These are phyloP conservation scores for Adelphocoris suturalis DNA, from an alignment of 2,888 invertebrate species.

Conservation along the genomic window DNA sequence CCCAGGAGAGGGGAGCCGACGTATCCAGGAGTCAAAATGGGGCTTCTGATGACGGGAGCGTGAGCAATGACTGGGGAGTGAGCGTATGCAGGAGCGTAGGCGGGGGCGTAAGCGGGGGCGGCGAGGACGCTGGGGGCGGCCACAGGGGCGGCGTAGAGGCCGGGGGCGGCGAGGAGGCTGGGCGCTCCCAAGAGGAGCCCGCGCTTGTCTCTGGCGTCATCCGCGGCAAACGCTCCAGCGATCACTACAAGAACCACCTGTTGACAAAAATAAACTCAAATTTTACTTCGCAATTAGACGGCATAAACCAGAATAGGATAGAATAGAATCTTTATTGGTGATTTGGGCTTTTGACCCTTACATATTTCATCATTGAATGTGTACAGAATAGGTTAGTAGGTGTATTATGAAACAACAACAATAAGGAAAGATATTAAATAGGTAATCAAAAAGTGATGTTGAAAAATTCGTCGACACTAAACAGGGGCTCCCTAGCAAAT, in stretches of 20 bases:
- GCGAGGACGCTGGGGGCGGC: conserved; percentile 36
- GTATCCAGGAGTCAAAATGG: conserved; percentile 38
- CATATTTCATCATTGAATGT: too few relatives aligned
- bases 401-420: too few relatives aligned
- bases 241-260: not conserved
- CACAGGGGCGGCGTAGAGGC: conserved; percentile 35
- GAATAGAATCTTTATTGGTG: too few relatives aligned
- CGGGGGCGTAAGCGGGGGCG: conserved; percentile 14
- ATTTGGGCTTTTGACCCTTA: too few relatives aligned
- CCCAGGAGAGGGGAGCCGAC: conserved; percentile 44
- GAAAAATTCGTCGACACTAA: too few relatives aligned
- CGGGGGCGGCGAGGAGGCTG: conserved; percentile 24
- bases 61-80: not conserved
- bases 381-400: too few relatives aligned
- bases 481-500: too few relatives aligned
- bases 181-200: conserved; percentile 48
- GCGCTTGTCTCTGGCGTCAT: conserved; percentile 37
- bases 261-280: not conserved
- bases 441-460: too few relatives aligned
- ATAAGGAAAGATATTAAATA: too few relatives aligned
- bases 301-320: too few relatives aligned
- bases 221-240: conserved; percentile 18
- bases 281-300: too few relatives aligned
- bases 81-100: not conserved
- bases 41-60: conserved; percentile 34